Conservation (phyloP, 2,888 invertebrate genomes). For the Piscicola geometra region DNA sequence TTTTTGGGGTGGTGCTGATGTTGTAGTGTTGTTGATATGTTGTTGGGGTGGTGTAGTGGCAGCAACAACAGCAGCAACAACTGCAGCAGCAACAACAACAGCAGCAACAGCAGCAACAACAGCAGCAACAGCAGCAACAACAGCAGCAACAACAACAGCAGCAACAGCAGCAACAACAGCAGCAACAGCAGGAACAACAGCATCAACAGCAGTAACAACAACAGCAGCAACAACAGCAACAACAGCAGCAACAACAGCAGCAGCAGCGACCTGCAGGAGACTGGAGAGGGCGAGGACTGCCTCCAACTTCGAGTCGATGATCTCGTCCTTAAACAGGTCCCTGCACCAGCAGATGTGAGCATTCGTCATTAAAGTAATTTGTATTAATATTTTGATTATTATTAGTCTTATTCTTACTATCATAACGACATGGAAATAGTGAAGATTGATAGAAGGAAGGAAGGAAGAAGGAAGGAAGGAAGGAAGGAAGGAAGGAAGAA, state of each 20-base stretch:
- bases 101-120: not conserved
- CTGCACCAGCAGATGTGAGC: no score
- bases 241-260: not conserved
- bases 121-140: not conserved
- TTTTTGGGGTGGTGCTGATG: no score
- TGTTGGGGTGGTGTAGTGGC: no score
- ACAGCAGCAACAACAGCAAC: not conserved
- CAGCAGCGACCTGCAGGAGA: conserved; percentile 62
- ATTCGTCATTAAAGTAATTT: not conserved
- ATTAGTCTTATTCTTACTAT: conserved; percentile 17
- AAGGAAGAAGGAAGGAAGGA: no score
- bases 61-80: no score
- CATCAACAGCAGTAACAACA: not conserved
- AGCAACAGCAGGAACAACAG: no score
- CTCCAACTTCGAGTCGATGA: conserved; percentile 78
- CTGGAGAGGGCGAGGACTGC: conserved; percentile 82
- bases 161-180: not conserved
- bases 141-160: not conserved
- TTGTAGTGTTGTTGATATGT: no score
- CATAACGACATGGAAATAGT: no score
- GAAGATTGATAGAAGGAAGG: no score
- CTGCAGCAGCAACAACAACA: no score
- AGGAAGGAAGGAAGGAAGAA: no score
- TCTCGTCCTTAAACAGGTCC: conserved; percentile 75
- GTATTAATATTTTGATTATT: not conserved